Base-by-base conservation (phyloP, 2,888 invertebrate species). In the Meiosimyza decipiens region DNA sequence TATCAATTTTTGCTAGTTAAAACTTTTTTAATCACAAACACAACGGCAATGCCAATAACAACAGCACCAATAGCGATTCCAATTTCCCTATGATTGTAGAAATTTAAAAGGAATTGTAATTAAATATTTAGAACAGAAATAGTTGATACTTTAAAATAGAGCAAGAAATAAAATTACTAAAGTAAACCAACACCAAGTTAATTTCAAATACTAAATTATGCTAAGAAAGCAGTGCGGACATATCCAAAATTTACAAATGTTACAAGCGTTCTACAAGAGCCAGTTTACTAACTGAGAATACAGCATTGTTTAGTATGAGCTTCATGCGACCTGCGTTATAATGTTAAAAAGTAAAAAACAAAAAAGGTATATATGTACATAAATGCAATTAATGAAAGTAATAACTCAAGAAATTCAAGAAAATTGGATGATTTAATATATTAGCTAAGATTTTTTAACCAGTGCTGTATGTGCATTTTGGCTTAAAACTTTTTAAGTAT, bases 61-160 rank as follows among this genome's bases (percentile, higher is more conserved):
- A 84, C 74, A 63, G 84, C 84, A 57, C 82, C 83, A 72, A 85
- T 76, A 55, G 80, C 82, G 67, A 82, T 74, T 73, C 81, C 81
- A 72, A 86, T 81, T 75, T 82, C 75, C 77, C 84, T 84, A 78
- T 77, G 78, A 65, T 70, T 40, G 9, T 40, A 63, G 71, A 75
- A 18, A 70, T 69, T 66, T 76, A 76, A 73, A 72, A 64, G 33
- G 54, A 71, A 51, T 57, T 75, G 12, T 62, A 52, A 55, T 63
- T 59, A 50, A 59, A 50, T 22, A 68, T 73, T 67, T 71, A 33
- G 67, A 50, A 28, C 28, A 28, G 3, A 28, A 13, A 12, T 18
- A 51, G 52, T 33, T 62, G 49, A 22, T 22, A 18, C 55, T 62
- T 11, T 33, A 11, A 28, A 62, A 57, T 9, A 49, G 15, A 13